Evolutionary conservation across 1,140 invertebrate species (phyloP), one percentile per base, ranked within the genome.

Genomic region (Archivesica marissinica): DNA sequence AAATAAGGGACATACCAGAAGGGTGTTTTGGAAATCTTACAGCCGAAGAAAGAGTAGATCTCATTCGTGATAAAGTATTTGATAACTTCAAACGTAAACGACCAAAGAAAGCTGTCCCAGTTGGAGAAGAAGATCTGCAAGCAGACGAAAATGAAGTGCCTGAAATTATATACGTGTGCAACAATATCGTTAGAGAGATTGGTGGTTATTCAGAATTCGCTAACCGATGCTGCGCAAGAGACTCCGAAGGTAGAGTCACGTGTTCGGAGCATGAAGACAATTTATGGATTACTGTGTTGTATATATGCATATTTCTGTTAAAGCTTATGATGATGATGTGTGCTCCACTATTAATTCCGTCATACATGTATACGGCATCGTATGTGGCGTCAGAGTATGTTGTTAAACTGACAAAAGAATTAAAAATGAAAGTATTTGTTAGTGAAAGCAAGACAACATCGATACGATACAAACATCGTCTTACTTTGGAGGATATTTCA

Each of bases 281-380:
- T 76, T 84, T 85, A 15, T 93, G 92, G 92, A 91, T 93, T 35
- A 88, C 88, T 23, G 88, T 93, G 25, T 88, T 93, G 30, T 92
- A 93, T 75, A 66, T 89, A 4, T 89, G 92, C 28, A 90, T 93
- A 33, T 88, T 88, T 3, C 41, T 91, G 1, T 88, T 93, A 13
- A 91, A 92, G 85, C 85, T 93, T 15, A 74, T 90, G 47, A 78
- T 93, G 52, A 91, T 93, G 66, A 89, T 93, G 54, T 93, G 92
- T 83, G 88, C 88, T 25, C 93, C 93, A 0, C 76, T 92, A 11
- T 87, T 93, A 20, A 78, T 93, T 7, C 90, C 92, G 0, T 75
- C 87, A 7, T 88, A 89, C 28, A 88, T 92, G 87, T 93, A 92
- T 79, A 92, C 85, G 17, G 90, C 89, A 0, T 83, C 89, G 0